Base-by-base conservation (phyloP, 2,113 vertebrate genomes). In the Dasyurus viverrinus region DNA sequence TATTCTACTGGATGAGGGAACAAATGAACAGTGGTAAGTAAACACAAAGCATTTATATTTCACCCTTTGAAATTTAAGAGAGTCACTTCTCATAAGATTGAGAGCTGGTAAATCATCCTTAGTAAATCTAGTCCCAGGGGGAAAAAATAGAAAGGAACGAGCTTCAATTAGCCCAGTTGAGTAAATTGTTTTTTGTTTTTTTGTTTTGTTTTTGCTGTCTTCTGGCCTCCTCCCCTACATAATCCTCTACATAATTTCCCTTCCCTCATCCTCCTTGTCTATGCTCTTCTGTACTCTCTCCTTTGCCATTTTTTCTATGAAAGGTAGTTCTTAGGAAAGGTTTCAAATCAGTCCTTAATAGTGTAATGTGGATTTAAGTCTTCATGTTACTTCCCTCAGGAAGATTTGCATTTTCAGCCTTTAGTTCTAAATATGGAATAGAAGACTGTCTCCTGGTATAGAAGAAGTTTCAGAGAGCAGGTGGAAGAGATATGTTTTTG, bases 51-150 rank as follows among this genome's bases (percentile, higher is more conserved):
- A 84, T 84, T 22, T 5, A 22, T 42, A 84, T n/a, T 84, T 84
- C n/a, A 42, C n/a, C 36, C n/a, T 84, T 84, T 42, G 48, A 95
- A 89, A 93, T 89, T 92, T 93, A 91, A 89, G 68, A 91, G 91
- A 89, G 1, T 5, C 46, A 42, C 1, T 52, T 52, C 25, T 46
- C 36, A 68, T 14, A 7, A 90, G 23, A 36, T 84, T 50, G 48
- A 57, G 16, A 95, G 11, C 30, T 42, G 8, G 89, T 54, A 16
- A 24, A n/a, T 46, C 8, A 9, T 25, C 5, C 36, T 30, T 23
- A 0, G 14, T 42, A 42, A 84, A n/a, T 84, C n/a, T 84, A 84
- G 42, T 42, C 68, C 68, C n/a, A 42, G 60, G 36, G 23, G 42
- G 19, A 42, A 22, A 84, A n/a, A 42, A n/a, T 42, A 42, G 36